A percentile compares a stretch with the other conserved stretches of the same genome.
Conservation (phyloP, 2,888 invertebrate species). For the Ditylenchus weischeri region DNA sequence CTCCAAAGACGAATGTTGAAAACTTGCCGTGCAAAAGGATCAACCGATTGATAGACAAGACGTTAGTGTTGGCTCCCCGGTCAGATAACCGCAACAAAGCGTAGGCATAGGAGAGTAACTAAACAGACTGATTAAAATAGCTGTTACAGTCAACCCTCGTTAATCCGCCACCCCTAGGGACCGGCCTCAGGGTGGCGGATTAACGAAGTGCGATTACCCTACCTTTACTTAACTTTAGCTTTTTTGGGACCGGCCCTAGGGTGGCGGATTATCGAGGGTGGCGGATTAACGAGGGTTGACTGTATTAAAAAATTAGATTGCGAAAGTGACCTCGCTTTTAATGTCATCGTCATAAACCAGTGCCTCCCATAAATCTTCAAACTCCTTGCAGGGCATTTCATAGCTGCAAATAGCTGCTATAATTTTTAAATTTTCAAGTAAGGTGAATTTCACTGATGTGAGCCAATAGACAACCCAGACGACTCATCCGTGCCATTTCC, state of each 20-base stretch:
- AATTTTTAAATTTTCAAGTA: no score
- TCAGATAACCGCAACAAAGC: conserved; percentile 82
- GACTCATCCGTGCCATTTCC: conserved; percentile 28
- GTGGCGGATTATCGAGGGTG: no score
- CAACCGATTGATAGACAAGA: conserved; percentile 84
- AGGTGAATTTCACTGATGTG: conserved; percentile 58
- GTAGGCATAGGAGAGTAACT: conserved; percentile 77
- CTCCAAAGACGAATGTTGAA: no score
- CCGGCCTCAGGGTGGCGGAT: no score
- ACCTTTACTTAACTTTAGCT: no score
- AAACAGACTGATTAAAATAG: conserved; percentile 25
- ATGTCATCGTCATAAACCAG: conserved; percentile 75
- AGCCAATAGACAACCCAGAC: conserved; percentile 39
- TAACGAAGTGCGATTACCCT: background rate
- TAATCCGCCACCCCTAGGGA: no score
- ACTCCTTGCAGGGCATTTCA: conserved; percentile 75
- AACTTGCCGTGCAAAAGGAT: conserved; percentile 72
- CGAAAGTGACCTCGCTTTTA: conserved; percentile 62
- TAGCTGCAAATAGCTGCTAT: conserved; percentile 61
- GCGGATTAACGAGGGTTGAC: no score
- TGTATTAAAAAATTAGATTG: no score
- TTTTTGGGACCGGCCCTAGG: no score
- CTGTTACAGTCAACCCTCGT: no score
- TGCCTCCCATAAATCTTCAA: conserved; percentile 84
- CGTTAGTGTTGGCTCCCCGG: conserved; percentile 74